Evolutionary conservation across 2,888 invertebrate genomes (phyloP).

Genomic region (Phytoseiulus persimilis): DNA sequence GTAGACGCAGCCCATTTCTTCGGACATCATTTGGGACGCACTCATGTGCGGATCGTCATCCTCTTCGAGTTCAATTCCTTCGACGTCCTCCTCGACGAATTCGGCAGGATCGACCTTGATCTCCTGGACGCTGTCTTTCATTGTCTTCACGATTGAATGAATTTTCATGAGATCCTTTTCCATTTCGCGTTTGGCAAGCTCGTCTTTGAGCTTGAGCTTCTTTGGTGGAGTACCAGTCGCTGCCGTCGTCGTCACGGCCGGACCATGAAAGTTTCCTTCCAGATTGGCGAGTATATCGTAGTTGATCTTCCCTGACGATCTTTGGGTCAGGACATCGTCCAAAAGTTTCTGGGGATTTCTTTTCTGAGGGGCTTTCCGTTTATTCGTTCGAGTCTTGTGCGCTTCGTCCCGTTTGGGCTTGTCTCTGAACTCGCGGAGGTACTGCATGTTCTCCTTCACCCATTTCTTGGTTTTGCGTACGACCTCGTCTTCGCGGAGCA

Average conservation of each 20-base stretch:
- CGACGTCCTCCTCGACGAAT: conserved; percentile 33
- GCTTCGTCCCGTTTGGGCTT: background rate
- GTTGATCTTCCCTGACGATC: conserved; percentile 91
- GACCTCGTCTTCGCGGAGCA: conserved; percentile 71
- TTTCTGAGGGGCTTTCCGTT: conserved; percentile 49
- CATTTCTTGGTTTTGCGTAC: conserved; percentile 72
- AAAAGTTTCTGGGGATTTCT: conserved; percentile 87
- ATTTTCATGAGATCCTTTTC: conserved; percentile 17
- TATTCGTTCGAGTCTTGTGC: conserved; percentile 46
- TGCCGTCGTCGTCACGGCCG: background rate
- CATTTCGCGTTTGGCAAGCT: conserved; percentile 9
- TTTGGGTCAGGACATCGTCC: conserved; percentile 64
- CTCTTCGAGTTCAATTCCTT: conserved; percentile 40
- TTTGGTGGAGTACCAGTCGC: background rate
- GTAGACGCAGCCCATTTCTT: conserved; percentile 15
- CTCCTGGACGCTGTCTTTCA: conserved; percentile 22
- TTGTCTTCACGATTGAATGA: conserved; percentile 9
- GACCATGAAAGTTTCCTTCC: conserved; percentile 40
- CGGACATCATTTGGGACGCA: conserved; percentile 33
- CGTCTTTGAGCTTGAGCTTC: conserved; percentile 6
- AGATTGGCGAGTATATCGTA: conserved; percentile 87
- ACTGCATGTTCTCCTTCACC: conserved; percentile 77
- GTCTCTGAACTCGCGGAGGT: conserved; percentile 57
- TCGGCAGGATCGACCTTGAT: conserved; percentile 37
- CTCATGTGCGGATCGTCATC: conserved; percentile 40